Conservation (phyloP, 2,888 invertebrate species). For the Aplocera efformata region DNA sequence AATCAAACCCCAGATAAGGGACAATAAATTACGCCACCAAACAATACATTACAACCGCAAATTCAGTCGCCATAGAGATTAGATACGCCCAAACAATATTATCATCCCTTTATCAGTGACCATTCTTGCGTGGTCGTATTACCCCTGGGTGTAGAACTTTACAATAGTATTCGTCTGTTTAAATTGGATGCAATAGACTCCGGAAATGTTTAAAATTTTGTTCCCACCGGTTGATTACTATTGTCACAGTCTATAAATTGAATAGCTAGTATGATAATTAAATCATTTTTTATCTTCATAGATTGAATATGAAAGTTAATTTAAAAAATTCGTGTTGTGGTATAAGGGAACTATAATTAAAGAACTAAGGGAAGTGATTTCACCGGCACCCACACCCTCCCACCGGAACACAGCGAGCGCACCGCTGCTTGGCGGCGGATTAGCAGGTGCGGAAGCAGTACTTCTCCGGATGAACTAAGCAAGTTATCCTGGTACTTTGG, state of each 20-base stretch:
- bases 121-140: slow-evolving; percentile 19
- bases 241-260: slow-evolving; percentile 9
- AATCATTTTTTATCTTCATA: no score
- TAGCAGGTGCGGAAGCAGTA: no score
- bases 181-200: slow-evolving; percentile 66
- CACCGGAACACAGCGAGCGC: no score
- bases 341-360: no score
- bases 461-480: no score
- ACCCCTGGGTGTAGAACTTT: slow-evolving; percentile 36
- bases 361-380: no score
- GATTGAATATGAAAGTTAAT: no score
- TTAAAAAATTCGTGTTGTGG: no score
- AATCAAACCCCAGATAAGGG: slow-evolving; percentile 18
- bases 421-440: no score
- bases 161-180: slow-evolving; percentile 59
- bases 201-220: slow-evolving; percentile 65
- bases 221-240: slow-evolving; percentile 47
- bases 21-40: slow-evolving; percentile 18
- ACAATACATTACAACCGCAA: slow-evolving; percentile 24
- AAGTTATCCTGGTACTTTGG: no score
- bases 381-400: no score
- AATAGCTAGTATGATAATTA: not conserved
- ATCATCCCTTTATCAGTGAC: slow-evolving; percentile 59
- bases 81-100: slow-evolving; percentile 62
- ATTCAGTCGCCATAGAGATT: slow-evolving; percentile 58